These are phyloP conservation scores for Prochilodus magdalenae DNA, from an alignment of 2,113 vertebrate genomes.

Conservation along the genomic window DNA sequence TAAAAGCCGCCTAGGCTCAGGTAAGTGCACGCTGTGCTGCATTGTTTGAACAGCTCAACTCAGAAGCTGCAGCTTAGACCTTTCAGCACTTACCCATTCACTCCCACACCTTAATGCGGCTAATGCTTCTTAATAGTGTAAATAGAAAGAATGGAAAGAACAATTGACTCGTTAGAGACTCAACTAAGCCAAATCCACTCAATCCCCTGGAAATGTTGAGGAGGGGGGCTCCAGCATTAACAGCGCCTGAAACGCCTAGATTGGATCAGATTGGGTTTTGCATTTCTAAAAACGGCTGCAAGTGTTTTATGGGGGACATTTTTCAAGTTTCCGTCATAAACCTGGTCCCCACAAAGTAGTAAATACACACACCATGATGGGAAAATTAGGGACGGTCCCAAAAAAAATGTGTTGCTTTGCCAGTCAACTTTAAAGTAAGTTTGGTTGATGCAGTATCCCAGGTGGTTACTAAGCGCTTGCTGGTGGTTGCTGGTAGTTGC, in stretches of 20 bases:
- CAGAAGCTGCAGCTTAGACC: slow-evolving; percentile 67
- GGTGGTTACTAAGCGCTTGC: too few species aligned
- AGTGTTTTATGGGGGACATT: too few species aligned
- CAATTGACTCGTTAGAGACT: slow-evolving; percentile 77
- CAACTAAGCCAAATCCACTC: slow-evolving; percentile 73
- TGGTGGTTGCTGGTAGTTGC: too few species aligned
- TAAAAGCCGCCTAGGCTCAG: slow-evolving; percentile 13
- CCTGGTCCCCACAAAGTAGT: neutral
- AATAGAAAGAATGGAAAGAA: slow-evolving; percentile 77
- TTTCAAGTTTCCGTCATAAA: too few species aligned
- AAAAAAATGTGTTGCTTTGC: too few species aligned
- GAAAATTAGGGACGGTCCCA: too few species aligned
- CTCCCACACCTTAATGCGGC: slow-evolving; percentile 70
- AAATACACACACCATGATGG: neutral
- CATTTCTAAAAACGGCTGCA: too few species aligned
- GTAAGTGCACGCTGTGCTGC: slow-evolving; percentile 39
- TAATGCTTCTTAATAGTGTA: slow-evolving; percentile 75
- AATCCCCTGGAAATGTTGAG: slow-evolving; percentile 59
- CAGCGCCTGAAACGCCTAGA: slow-evolving; percentile 33
- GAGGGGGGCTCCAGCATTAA: slow-evolving; percentile 37
- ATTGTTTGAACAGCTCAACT: slow-evolving; percentile 51
- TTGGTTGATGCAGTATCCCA: too few species aligned
- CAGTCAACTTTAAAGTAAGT: too few species aligned
- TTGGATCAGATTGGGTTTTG: slow-evolving; percentile 2
- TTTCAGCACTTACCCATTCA: slow-evolving; percentile 62